Evolutionary conservation across 2,113 vertebrate genomes (phyloP), one percentile per base, ranked within the genome.

Genomic region (Hassar affinis): DNA sequence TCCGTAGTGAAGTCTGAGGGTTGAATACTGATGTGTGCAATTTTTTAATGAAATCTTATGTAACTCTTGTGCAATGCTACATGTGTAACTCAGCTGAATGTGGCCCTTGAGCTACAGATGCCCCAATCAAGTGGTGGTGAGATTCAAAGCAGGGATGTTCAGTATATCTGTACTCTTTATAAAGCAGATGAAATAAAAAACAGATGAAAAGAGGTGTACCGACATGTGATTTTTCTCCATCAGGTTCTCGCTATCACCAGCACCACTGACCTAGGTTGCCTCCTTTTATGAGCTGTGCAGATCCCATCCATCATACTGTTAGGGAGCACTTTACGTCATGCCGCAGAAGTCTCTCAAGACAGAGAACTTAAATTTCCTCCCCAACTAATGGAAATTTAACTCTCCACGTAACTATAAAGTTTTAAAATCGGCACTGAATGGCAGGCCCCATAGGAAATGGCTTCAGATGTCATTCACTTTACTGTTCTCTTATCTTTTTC

Each of bases 401-500:
- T 93, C 92, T 88, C 85, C 56, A 89, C 89, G 90, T 92, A 93
- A 93, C 91, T 87, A 51, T 87, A 25, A 91, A 91, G 91, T 92
- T 91, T 91, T 85, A 80, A 84, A 49, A 87, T 89, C 89, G 87
- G 88, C 89, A 79, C 86, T 86, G 86, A 86, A 42, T 87, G 89
- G 91, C 92, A 91, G 87, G 86, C 89, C 80, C 87, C 89, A 61
- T 89, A 93, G 92, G 92, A 94, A 94, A 94, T 93, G 90, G 91
- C 93, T 92, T 93, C 92, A 93, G 92, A 93, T 94, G 92, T 92
- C 93, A 94, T 94, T 94, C 93, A 92, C 93, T 93, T 94, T 94
- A 94, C 93, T 91, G 92, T 94, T 94, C 92, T 91, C 92, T 94
- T 94, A 94, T 94, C 94, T 93, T 92, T 93, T 92, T 93, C 93